Percentiles rank a stretch among this genome's conserved stretches.
Evolutionary conservation across 2,797 vertebrate species (phyloP).

Genomic region (Cuniculus paca): DNA sequence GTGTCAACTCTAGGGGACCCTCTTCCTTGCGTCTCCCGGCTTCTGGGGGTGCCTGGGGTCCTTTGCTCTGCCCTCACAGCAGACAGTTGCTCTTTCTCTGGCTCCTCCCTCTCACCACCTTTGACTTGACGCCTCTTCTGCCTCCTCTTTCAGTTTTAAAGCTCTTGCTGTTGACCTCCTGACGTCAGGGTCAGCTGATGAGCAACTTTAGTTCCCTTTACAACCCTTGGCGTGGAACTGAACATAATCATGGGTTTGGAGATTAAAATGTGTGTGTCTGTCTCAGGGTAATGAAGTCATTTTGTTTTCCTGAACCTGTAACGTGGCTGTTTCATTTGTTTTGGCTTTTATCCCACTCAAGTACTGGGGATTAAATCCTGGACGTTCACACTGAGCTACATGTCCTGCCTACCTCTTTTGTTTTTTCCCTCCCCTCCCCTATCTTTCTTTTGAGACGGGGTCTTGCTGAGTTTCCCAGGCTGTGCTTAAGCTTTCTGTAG

Average conservation of each 20-base stretch:
- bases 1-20: neutral
- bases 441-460: neutral
- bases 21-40: neutral
- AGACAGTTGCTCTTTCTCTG: fast-evolving
- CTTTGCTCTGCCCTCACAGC: neutral
- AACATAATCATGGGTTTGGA: neutral
- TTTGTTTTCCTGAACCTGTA: neutral
- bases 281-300: neutral
- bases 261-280: neutral
- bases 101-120: fast-evolving
- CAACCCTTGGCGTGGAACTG: neutral
- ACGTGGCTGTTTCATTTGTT: neutral
- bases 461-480: neutral
- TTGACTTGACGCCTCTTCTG: neutral
- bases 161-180: neutral
- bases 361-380: neutral
- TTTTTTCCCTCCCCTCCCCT: neutral
- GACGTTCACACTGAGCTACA: neutral
- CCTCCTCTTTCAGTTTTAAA: neutral
- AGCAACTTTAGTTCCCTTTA: neutral
- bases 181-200: too few relatives aligned
- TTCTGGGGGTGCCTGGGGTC: neutral
- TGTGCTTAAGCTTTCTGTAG: neutral
- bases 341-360: neutral
- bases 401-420: neutral